Evolutionary conservation across 2,113 vertebrate genomes (phyloP).

Genomic region (Piprites chloris): DNA sequence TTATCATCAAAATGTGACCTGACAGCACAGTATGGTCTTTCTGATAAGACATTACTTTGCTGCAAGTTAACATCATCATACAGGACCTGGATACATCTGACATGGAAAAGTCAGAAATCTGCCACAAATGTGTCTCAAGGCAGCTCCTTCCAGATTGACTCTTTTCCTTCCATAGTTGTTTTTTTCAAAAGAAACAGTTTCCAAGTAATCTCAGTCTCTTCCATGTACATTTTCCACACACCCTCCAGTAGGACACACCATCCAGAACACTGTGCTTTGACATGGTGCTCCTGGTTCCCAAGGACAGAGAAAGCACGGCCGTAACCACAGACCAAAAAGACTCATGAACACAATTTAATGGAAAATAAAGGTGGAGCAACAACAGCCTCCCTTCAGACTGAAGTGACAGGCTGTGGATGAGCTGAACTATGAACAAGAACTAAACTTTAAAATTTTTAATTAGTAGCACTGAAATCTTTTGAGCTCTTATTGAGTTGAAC

Average conservation of each 20-base stretch:
- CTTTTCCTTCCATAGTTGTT: neutral
- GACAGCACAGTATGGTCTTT: neutral
- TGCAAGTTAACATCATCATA: neutral
- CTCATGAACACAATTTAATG: fast-evolving
- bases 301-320: neutral
- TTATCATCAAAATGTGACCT: neutral
- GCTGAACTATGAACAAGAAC: neutral
- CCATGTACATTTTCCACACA: neutral
- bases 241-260: neutral
- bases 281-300: neutral
- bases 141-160: neutral
- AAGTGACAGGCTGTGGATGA: neutral
- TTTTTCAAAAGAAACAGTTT: neutral
- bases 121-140: neutral
- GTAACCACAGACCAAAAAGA: neutral
- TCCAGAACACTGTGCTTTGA: neutral
- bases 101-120: neutral
- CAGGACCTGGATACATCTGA: neutral
- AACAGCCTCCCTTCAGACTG: neutral
- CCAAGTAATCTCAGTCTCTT: neutral
- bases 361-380: neutral
- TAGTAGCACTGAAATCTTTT: neutral
- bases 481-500: neutral
- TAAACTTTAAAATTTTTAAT: neutral
- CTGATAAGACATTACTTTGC: neutral